Base-by-base conservation (phyloP, 2,797 vertebrate species). In the Periophthalmus magnuspinnatus region DNA sequence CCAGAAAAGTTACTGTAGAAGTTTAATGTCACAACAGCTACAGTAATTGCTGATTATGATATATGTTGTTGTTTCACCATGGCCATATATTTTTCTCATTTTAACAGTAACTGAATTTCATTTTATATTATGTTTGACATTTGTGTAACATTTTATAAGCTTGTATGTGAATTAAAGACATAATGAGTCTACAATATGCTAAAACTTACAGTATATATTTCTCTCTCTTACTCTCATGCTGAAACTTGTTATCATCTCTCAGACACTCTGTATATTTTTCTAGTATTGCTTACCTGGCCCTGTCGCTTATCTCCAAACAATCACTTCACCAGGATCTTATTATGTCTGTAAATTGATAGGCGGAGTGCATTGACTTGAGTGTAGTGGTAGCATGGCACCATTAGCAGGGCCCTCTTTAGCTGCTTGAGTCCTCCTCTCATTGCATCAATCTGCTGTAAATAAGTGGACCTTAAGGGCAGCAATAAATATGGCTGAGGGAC, bases 401-500 rank as follows among this genome's bases (percentile, higher is more conserved):
- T 83, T 78, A 75, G 63, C 57, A 38, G 22, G 41, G n/a, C 69
- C 68, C 78, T 77, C 58, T 69, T 72, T 68, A 68, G 59, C 61
- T 62, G 47, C 58, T 32, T 69, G 63, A 24, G 14, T 71, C 67
- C 13, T 70, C 32, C 6, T 73, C 63, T 74, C 70, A 70, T 65
- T 77, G 62, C 19, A 38, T 52, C 75, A 71, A 64, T 83, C 69
- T 69, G 45, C 69, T 63, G 48, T 57, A 69, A 76, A 80, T 73
- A 77, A 75, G 64, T 71, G 68, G 57, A 45, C 72, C 63, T 73
- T 77, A 33, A 57, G 75, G 69, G 71, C n/a, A 55, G 33, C 56
- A n/a, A 60, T 64, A 72, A 77, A 59, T 67, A 77, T 38, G 48
- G 48, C 68, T 32, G 60, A 22, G 72, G 65, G 62, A 68, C 67